These are phyloP conservation scores for Dicrurus megarhynchus DNA, from an alignment of 2,113 vertebrate genomes.

Conservation along the genomic window DNA sequence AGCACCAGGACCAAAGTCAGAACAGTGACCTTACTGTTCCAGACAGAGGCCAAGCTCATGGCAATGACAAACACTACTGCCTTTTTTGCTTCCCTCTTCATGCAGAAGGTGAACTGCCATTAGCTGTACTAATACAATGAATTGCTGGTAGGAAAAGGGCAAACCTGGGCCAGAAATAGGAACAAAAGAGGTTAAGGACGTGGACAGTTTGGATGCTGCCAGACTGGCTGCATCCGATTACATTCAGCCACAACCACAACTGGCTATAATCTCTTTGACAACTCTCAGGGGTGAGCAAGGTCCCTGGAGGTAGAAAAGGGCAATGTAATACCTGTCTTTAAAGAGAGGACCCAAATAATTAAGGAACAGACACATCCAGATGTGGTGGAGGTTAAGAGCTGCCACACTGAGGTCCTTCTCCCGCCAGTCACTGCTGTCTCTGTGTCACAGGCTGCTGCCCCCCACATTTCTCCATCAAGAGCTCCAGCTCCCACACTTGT, in stretches of 20 bases:
- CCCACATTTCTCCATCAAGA: not conserved
- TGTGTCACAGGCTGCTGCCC: not conserved
- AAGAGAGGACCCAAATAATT: not conserved
- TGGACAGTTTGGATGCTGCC: not conserved
- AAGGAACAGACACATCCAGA: not conserved
- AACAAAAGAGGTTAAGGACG: not conserved
- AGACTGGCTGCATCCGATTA: not conserved
- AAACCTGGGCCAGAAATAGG: not conserved
- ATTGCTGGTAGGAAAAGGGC: not conserved
- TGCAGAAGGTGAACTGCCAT: conserved; percentile 16
- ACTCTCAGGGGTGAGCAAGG: not conserved
- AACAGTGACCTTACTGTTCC: conserved; percentile 27
- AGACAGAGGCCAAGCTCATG: not conserved
- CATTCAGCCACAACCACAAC: not conserved
- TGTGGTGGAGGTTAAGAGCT: not conserved
- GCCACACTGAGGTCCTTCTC: not conserved
- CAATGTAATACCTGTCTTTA: not conserved
- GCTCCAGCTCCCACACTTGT: not conserved
- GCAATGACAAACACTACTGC: conserved; percentile 7
- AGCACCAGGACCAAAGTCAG: conserved; percentile 28
- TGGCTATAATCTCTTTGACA: not conserved
- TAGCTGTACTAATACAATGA: not conserved
- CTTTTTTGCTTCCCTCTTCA: not conserved
- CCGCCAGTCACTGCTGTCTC: not conserved
- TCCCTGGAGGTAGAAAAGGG: not conserved